Conservation (phyloP, 2,797 vertebrate species). For the Oophaga sylvatica region DNA sequence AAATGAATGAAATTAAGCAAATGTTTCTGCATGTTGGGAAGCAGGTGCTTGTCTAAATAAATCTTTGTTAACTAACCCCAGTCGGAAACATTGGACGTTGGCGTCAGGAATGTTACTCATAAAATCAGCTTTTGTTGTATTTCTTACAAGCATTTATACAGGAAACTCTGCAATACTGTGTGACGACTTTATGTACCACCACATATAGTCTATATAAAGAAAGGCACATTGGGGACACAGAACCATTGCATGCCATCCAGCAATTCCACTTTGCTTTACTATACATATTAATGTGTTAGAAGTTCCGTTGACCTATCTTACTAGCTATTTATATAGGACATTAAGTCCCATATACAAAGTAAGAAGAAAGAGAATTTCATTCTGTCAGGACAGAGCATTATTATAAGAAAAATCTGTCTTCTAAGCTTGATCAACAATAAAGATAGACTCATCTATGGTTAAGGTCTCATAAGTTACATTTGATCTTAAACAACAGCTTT, state of each 20-base stretch:
- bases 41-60: slow-evolving; percentile 20
- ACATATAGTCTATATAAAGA: slow-evolving; percentile 64
- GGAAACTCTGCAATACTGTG: slow-evolving; percentile 67
- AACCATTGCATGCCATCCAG: background rate
- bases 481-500: too few species aligned
- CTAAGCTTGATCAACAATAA: background rate
- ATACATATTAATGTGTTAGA: background rate
- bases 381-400: background rate
- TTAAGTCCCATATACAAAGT: background rate
- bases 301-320: background rate
- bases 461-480: too few species aligned
- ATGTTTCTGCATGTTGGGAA: slow-evolving; percentile 5
- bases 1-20: slow-evolving; percentile 5
- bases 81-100: slow-evolving; percentile 33
- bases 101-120: slow-evolving; percentile 65
- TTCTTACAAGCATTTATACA: slow-evolving; percentile 68
- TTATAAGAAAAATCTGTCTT: background rate
- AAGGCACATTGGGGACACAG: slow-evolving; percentile 58
- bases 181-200: slow-evolving; percentile 68
- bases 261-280: background rate
- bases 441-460: background rate
- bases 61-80: slow-evolving; percentile 7
- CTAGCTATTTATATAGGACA: background rate
- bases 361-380: background rate
- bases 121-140: slow-evolving; percentile 61